A percentile compares a stretch with the other conserved stretches of the same genome.
Evolutionary conservation across 2,113 vertebrate genomes (phyloP).

Genomic region (Corythornis cristatus): DNA sequence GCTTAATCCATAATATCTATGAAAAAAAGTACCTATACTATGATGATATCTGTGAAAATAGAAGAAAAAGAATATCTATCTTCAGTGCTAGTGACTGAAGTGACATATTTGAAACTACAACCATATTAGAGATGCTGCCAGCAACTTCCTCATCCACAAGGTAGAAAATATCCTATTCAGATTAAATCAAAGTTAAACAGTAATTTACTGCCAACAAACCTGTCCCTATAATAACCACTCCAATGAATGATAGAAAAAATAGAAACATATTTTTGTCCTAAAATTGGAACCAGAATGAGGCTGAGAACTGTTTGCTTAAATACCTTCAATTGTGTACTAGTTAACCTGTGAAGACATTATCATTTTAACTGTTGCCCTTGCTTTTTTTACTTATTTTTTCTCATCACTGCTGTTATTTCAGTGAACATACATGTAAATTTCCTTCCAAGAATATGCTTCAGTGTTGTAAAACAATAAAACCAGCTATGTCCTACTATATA

Average conservation of each 20-base stretch:
- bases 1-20: background rate
- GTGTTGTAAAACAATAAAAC: background rate
- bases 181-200: background rate
- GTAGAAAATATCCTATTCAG: background rate
- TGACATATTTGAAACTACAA: background rate
- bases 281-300: background rate
- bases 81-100: background rate
- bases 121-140: background rate
- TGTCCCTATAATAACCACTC: background rate
- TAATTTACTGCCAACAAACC: background rate
- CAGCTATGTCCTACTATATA: background rate
- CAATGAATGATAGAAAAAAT: background rate
- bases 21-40: background rate
- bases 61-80: background rate
- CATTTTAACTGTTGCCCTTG: background rate
- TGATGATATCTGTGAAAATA: background rate
- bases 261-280: background rate
- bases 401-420: background rate
- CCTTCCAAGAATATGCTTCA: background rate
- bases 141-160: background rate
- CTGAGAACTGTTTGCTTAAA: background rate
- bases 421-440: background rate
- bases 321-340: accelerated
- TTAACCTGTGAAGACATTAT: background rate
- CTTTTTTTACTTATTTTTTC: background rate